Evolutionary conservation across 1,140 invertebrate species (phyloP), one percentile per base, ranked within the genome.

Genomic region (Brachystomella parvula): DNA sequence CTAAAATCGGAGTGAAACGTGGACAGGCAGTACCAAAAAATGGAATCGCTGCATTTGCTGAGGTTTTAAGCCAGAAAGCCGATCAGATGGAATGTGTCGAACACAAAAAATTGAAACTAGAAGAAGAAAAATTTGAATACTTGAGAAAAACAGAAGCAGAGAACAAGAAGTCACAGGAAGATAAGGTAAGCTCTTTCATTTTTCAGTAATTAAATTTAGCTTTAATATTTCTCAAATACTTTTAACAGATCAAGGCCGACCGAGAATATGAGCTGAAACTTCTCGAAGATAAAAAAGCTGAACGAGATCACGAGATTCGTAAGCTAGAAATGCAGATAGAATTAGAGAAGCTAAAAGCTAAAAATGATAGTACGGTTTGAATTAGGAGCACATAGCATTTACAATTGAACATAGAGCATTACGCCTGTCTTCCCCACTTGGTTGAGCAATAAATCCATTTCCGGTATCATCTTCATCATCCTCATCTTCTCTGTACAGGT

Each of bases 381-480:
- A 12, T 57, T 29, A 57, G 6, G 6, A 21, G 12, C 21, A 24
- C 28, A 57, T 24, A 57, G 53, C 53, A 29, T 24, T 57, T 21
- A 57, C 53, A 12, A 57, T 57, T 24, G 6, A 12, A 57, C 6
- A 6, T 57, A 57, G 21, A 57, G 53, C 53, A 9, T 9, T 57
- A 12, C 53, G 53, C 28, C 21, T 57, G 12, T 57, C 28, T 57
- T 57, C 6, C 6, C 6, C 53, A 57, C 21, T 57, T 57, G 6
- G 21, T 12, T 6, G n/a, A 9, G 28, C 21, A 21, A 24, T 12
- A 9, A 21, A 21, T 6, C 12, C 53, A 12, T 12, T 21, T 12
- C 6, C 6, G n/a, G n/a, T 6, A 29, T 29, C 53, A 49, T 59
- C 61, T 19, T 35, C 63, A 21, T 65, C 63, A n/a, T 60, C 31